Evolutionary conservation across 1,140 invertebrate genomes (phyloP).

Genomic region (Zaprionus ghesquierei): DNA sequence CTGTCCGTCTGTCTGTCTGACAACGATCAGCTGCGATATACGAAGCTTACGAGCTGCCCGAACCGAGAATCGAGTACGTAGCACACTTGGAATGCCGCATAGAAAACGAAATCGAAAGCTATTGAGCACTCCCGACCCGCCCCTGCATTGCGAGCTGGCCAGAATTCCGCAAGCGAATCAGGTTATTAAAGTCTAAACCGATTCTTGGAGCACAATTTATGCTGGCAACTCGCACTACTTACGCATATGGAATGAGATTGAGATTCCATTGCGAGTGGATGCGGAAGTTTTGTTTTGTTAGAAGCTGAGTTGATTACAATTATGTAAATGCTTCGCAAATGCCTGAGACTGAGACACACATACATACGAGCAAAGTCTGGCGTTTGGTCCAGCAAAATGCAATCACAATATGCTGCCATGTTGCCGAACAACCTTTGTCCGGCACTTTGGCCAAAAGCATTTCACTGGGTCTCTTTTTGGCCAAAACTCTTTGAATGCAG

Average conservation of each 20-base stretch:
- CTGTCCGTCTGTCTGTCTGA: constrained; percentile 19
- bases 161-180: constrained; percentile 48
- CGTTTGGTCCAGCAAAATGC: not conserved
- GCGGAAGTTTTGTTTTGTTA: constrained; percentile 57
- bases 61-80: constrained; percentile 47
- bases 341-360: not conserved
- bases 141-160: constrained; percentile 1
- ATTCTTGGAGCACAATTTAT: constrained; percentile 71
- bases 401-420: constrained; percentile 8
- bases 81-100: constrained; percentile 64
- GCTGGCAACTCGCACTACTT: constrained; percentile 42
- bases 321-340: constrained; percentile 36
- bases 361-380: no score
- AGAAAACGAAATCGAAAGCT: constrained; percentile 72
- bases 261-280: not conserved
- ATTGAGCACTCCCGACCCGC: constrained; percentile 20
- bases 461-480: constrained; percentile 31
- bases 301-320: constrained; percentile 50
- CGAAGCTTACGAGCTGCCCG: constrained; percentile 42
- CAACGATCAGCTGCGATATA: constrained; percentile 62
- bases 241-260: constrained; percentile 67
- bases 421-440: constrained; percentile 7
- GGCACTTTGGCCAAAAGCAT: constrained; percentile 13
- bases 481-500: constrained; percentile 20
- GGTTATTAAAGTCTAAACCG: constrained; percentile 58